Conservation (phyloP, 2,888 invertebrate species). For the Labia minor region DNA sequence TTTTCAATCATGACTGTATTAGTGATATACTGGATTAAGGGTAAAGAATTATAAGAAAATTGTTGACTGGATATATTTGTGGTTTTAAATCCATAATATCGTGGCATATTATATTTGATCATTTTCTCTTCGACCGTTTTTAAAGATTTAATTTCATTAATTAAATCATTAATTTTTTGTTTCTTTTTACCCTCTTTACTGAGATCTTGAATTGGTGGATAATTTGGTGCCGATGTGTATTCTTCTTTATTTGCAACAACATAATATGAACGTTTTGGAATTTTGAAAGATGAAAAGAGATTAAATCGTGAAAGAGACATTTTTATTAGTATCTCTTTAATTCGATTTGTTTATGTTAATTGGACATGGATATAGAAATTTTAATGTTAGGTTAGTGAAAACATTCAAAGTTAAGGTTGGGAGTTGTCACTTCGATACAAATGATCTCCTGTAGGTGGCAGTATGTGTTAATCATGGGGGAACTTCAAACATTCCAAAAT, state of each 20-base stretch:
- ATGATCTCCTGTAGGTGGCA: too few species aligned
- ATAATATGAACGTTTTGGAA: conserved; percentile 17
- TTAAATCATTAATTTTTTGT: conserved; percentile 40
- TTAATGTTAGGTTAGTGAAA: too few species aligned
- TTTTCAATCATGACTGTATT: conserved; percentile 57
- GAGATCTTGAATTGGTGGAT: conserved; percentile 54
- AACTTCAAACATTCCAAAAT: too few species aligned
- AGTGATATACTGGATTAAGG: conserved; percentile 63
- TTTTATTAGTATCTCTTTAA: background rate
- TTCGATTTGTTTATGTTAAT: too few species aligned
- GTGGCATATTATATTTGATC: conserved; percentile 69
- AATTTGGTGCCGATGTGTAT: conserved; percentile 37
- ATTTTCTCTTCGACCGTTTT: conserved; percentile 75
- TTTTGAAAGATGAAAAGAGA: background rate
- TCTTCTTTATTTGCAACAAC: conserved; percentile 32
- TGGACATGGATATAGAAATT: too few species aligned
- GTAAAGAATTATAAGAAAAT: conserved; percentile 56
- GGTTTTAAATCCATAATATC: conserved; percentile 56
- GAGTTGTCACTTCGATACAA: too few species aligned
- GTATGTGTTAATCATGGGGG: too few species aligned
- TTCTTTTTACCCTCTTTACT: conserved; percentile 41
- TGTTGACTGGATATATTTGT: conserved; percentile 41
- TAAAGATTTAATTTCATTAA: conserved; percentile 50
- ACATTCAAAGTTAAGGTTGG: too few species aligned
- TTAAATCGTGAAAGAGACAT: background rate